phyloP scores from a whole-genome alignment of 2,113 vertebrate species.

The Butorides virescens region DNA sequence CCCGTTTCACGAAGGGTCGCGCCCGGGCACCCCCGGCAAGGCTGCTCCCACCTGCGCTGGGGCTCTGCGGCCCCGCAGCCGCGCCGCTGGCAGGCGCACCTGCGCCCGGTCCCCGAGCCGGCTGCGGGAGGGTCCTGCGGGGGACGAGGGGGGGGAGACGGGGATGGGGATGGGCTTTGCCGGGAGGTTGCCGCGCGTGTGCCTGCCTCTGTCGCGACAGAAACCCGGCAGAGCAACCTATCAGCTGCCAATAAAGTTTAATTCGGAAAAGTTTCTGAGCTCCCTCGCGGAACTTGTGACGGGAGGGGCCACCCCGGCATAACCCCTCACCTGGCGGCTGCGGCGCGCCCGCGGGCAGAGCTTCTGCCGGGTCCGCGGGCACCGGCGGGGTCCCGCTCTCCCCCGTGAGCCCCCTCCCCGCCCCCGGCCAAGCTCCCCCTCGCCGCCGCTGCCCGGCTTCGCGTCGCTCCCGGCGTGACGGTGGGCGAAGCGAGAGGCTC shows the following conservation, averaged over 20 bases:
- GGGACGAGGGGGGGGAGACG: neutral
- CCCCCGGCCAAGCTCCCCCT: neutral
- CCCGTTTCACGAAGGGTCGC: neutral
- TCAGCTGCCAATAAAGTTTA: neutral
- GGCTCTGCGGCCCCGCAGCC: neutral
- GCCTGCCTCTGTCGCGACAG: neutral
- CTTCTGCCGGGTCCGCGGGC: neutral
- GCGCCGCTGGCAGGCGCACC: conserved; percentile 18
- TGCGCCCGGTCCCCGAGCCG: neutral
- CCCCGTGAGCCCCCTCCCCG: neutral
- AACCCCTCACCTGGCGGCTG: neutral
- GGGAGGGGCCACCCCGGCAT: neutral
- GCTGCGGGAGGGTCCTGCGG: neutral
- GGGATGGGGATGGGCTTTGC: neutral
- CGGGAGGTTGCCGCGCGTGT: neutral
- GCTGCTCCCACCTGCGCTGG: neutral
- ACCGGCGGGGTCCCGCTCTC: neutral
- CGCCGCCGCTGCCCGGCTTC: neutral
- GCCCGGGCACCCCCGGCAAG: neutral
- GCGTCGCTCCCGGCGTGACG: neutral
- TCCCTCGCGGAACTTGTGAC: neutral
- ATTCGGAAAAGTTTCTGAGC: conserved; percentile 15
- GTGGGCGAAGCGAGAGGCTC: too few species aligned
- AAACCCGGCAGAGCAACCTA: neutral
- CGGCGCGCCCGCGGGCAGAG: neutral